Conservation (phyloP, 92 coral and sea anemone species). For the Bergia puertoricense region DNA sequence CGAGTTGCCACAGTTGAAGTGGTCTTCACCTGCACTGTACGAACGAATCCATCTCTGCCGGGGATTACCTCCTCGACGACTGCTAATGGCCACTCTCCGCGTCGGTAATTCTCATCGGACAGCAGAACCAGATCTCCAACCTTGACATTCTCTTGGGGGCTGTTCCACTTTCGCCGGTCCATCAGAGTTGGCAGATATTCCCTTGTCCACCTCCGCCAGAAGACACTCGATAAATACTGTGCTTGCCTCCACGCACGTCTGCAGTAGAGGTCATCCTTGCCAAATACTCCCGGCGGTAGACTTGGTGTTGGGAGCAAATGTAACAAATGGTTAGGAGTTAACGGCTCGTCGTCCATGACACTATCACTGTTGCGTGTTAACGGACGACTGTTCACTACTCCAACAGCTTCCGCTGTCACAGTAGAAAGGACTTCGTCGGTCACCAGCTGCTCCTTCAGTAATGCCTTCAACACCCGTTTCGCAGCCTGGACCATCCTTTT, state of each 20-base stretch:
- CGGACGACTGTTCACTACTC: background rate
- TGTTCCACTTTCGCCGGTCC: constrained; percentile 62
- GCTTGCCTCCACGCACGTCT: constrained; percentile 72
- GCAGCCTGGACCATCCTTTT: constrained; percentile 3
- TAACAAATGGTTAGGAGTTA: constrained; percentile 56
- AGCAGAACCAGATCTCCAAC: constrained; percentile 54
- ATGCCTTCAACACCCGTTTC: background rate
- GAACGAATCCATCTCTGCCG: constrained; percentile 54
- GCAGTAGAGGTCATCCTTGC: constrained; percentile 46
- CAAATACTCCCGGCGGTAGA: constrained; percentile 53
- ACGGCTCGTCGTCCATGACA: constrained; percentile 48
- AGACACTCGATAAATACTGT: constrained; percentile 60
- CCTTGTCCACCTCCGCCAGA: constrained; percentile 61
- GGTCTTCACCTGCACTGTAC: constrained; percentile 62
- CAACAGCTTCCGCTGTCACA: background rate
- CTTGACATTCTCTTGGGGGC: constrained; percentile 38
- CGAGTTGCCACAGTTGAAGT: constrained; percentile 53
- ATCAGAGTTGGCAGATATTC: constrained; percentile 39
- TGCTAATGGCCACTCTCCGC: constrained; percentile 63
- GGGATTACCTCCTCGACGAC: constrained; percentile 47
- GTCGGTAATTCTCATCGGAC: constrained; percentile 50
- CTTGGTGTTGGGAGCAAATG: constrained; percentile 42
- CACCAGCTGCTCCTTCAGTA: background rate
- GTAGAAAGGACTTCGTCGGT: background rate
- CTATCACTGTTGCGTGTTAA: constrained; percentile 36